Conservation (phyloP, 1,140 invertebrate species). For the Macrotrachela quadricornifera region DNA sequence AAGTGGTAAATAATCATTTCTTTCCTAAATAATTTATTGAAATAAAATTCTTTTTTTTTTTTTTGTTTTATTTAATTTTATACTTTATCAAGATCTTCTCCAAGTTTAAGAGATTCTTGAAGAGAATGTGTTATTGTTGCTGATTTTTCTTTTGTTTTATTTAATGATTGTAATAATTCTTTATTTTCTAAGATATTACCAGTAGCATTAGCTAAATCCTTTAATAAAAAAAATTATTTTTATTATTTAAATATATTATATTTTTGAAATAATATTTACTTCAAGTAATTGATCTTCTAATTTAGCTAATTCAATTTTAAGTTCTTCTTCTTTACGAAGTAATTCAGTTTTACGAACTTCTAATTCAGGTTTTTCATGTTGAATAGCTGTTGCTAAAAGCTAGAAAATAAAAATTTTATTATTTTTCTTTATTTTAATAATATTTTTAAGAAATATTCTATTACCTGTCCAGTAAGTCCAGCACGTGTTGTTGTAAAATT, state of each 20-base stretch:
- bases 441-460: no score
- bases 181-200: conserved; percentile 72
- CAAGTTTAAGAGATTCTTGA: conserved; percentile 45
- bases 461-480: conserved; percentile 40
- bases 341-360: conserved; percentile 47
- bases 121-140: conserved; percentile 56
- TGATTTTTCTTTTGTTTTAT: conserved; percentile 69
- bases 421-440: no score
- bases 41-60: conserved; percentile 5
- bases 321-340: conserved; percentile 47
- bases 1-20: conserved; percentile 50
- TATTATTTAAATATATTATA: no score
- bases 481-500: conserved; percentile 63
- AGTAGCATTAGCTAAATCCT: conserved; percentile 48
- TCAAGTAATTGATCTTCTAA: conserved; percentile 44
- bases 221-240: no score
- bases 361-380: conserved; percentile 53
- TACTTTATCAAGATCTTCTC: conserved; percentile 41
- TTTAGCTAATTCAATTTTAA: conserved; percentile 51
- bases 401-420: conserved; percentile 8
- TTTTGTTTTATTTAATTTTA: not conserved
- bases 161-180: conserved; percentile 60
- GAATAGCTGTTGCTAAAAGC: conserved; percentile 34
- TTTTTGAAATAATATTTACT: no score
- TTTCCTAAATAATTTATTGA: conserved; percentile 39